Evolutionary conservation across 2,113 vertebrate genomes (phyloP).

Genomic region (Ursus arctos): DNA sequence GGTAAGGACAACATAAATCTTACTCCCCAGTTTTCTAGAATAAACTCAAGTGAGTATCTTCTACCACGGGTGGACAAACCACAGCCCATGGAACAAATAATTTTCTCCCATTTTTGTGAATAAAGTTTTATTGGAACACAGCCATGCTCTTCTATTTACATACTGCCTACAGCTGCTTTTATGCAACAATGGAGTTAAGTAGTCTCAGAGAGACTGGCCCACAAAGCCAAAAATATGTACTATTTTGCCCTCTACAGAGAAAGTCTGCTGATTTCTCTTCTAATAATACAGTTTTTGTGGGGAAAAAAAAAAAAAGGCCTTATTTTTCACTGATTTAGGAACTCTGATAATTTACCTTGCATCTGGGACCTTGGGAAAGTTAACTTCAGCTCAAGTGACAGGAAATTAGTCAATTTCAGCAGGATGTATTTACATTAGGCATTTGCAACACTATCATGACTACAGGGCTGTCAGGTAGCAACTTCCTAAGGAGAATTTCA

Average conservation of each 20-base stretch:
- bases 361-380: constrained; percentile 2
- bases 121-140: neutral
- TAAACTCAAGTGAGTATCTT: neutral
- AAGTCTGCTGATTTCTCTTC: neutral
- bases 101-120: neutral
- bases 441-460: neutral
- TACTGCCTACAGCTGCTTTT: neutral
- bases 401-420: neutral
- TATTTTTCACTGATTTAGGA: constrained; percentile 17
- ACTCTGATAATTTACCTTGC: neutral
- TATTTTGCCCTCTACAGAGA: neutral
- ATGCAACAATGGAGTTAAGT: neutral
- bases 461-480: neutral
- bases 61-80: neutral
- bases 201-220: neutral
- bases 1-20: neutral
- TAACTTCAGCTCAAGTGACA: neutral
- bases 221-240: neutral
- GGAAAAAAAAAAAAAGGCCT: neutral
- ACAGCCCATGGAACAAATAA: neutral
- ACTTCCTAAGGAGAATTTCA: neutral
- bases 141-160: neutral
- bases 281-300: neutral
- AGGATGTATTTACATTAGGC: neutral
- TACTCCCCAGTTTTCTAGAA: neutral